phyloP scores from a whole-genome alignment of 2,113 vertebrate genomes.

The Trogon melanurus region DNA sequence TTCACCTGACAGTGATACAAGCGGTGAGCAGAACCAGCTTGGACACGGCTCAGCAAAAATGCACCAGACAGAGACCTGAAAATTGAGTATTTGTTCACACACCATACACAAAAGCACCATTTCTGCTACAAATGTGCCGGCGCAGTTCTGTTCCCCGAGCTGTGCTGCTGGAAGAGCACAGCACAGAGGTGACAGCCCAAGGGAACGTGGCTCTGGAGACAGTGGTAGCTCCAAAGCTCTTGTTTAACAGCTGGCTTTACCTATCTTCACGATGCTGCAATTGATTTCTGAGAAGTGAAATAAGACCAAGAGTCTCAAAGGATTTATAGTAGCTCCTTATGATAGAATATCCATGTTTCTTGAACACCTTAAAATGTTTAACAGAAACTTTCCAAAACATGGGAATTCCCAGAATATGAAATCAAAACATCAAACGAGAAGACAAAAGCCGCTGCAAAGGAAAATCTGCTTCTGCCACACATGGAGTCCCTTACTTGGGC shows the following conservation, averaged over 20 bases:
- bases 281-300: background rate
- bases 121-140: background rate
- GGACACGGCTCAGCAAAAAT: fast-evolving
- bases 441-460: background rate
- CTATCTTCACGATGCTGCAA: background rate
- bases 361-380: background rate
- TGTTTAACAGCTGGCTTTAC: background rate
- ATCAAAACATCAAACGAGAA: background rate
- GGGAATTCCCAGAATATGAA: background rate
- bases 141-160: background rate
- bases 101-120: background rate
- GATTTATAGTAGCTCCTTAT: fast-evolving
- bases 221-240: background rate
- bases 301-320: background rate
- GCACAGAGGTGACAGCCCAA: background rate
- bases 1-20: background rate
- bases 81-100: background rate
- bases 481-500: background rate
- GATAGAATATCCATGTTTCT: background rate
- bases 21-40: background rate
- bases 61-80: background rate
- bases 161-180: background rate
- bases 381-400: background rate
- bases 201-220: background rate
- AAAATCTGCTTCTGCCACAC: background rate